Base-by-base conservation (phyloP, 1,140 invertebrate species). In the Platyura marginata region DNA sequence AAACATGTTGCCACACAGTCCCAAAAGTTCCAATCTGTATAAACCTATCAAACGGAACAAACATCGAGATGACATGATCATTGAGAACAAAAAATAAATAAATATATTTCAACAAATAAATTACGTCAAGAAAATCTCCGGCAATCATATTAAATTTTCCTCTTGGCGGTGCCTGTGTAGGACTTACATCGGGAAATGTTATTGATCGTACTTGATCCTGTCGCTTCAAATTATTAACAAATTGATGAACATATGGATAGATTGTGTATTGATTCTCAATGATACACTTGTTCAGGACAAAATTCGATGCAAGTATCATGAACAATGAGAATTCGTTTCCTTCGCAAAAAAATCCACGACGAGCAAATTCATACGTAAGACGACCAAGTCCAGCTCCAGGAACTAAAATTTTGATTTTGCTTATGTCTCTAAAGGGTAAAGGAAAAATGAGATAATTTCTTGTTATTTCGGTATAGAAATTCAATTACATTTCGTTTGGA, bases 251-350 rank as follows among this genome's bases (percentile, higher is more conserved):
- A 85, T 88, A 97, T 0, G 94, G 94, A 66, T 91, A 87, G n/a
- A 61, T 41, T 2, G 55, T 56, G 21, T 57, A 57, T 40, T 55
- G 55, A 44, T 61, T 54, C 42, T 57, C 55, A 33, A 57, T 49
- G 13, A 57, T 52, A 25, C 58, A 57, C 3, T 81, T 80, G 64
- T 97, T 97, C 13, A 97, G 66, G 38, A 97, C 78, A 65, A 93
- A 97, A 64, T 94, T 91, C 19, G 92, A 94, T 1, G 89, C 84
- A 51, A 98, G 86, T 2, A 98, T 65, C 94, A 98, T 98, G 56
- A 93, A 96, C 2, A 97, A 71, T 32, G 88, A 93, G 63, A 93
- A 96, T 66, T 98, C 94, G 59, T 98, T 98, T 47, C 93, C 95
- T 66, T 97, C 86, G 54, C 91, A 95, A 6, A 70, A 74, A 60